Base-by-base conservation (phyloP, 1,140 invertebrate species). In the Conus ventricosus region DNA sequence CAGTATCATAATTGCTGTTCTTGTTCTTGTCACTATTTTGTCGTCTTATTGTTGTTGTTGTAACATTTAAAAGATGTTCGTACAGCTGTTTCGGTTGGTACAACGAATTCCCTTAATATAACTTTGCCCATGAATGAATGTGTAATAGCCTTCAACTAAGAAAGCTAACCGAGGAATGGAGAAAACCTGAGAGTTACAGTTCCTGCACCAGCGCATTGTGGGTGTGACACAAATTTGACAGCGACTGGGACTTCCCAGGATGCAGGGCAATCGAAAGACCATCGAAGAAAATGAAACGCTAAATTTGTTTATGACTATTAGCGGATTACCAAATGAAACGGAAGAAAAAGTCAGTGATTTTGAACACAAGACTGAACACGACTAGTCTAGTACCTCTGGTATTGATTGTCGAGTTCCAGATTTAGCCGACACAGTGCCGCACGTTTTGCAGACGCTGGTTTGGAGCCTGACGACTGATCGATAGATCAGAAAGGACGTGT, bases 221-320 rank as follows among this genome's bases (percentile, higher is more conserved):
- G 93, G 93, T 91, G 91, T 93, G 93, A 93, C 93, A 93, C 92
- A 93, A 89, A 93, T 94, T 91, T 67, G 63, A 85, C 83, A 87
- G 90, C 92, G 90, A 93, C 93, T 94, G 93, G 93, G 92, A 90
- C 90, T 92, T 90, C 75, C 78, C 67, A 54, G 55, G 86, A 87
- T n/a, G 71, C 63, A 71, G 63, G 82, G 82, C 81, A 57, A 84
- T 75, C 55, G 53, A 81, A 71, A 51, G 87, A 53, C 81, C 88
- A 76, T 55, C 20, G 20, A 20, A 20, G 67, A 75, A 67, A 60
- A 86, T 82, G 82, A 53, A 85, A 89, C n/a, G 54, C 63, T 25
- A 10, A 20, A 25, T 76, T 53, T 84, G 39, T 75, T 83, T 51
- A 63, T 78, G 60, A 27, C 81, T 81, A 88, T 55, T 71, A 84